phyloP scores from a whole-genome alignment of 2,888 invertebrate genomes.

The Strigamia maritima region DNA sequence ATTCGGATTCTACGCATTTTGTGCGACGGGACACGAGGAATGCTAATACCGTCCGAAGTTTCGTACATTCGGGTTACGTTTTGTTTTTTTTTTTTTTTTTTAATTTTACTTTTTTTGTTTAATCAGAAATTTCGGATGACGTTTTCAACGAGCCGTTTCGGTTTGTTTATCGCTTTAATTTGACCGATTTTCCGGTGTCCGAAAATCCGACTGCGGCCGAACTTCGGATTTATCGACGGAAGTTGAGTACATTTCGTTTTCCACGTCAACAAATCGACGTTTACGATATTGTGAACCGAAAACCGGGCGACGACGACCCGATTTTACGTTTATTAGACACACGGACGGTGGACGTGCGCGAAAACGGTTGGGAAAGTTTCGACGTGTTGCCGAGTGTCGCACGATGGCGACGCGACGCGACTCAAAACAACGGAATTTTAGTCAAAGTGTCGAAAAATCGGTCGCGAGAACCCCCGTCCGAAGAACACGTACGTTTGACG shows the following conservation, averaged over 20 bases:
- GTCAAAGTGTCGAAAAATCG: not conserved
- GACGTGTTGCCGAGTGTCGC: not conserved
- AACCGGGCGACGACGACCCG: not conserved
- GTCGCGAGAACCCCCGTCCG: constrained; percentile 58
- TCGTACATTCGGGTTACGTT: not conserved
- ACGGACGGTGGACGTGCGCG: not conserved
- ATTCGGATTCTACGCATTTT: not conserved
- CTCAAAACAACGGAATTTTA: not conserved
- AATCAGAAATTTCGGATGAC: constrained; percentile 18
- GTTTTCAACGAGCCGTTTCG: not conserved
- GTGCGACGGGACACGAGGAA: not conserved
- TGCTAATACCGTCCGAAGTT: not conserved
- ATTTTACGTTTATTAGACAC: constrained; percentile 9
- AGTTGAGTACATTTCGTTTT: not conserved
- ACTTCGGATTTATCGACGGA: constrained; percentile 24
- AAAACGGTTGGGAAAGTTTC: not conserved
- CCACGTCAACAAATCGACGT: not conserved
- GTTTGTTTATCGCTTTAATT: constrained; percentile 36
- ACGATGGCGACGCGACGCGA: not conserved
- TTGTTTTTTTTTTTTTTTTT: too few relatives aligned
- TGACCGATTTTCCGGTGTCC: not conserved
- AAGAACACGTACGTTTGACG: constrained; percentile 51
- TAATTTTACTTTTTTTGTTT: not conserved
- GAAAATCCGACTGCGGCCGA: constrained; percentile 36
- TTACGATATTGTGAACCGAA: not conserved